These are phyloP conservation scores for Crocuta crocuta DNA, from an alignment of 2,113 vertebrate species.

Conservation along the genomic window DNA sequence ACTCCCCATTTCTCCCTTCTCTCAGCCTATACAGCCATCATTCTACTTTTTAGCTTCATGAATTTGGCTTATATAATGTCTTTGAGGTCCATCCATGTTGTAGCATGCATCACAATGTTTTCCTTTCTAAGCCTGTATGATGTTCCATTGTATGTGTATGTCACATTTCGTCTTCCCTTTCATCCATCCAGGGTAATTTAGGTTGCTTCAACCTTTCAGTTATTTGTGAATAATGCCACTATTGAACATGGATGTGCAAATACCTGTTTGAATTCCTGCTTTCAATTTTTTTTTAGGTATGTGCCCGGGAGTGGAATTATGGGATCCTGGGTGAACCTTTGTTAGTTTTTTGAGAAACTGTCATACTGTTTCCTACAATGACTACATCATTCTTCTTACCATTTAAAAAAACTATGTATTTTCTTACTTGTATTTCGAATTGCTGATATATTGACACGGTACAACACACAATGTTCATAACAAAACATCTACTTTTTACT, in stretches of 20 bases:
- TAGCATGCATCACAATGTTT: background rate
- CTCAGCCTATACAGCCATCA: background rate
- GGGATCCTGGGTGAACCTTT: background rate
- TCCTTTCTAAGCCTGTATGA: background rate
- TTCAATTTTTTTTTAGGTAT: background rate
- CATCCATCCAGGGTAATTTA: background rate
- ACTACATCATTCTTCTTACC: background rate
- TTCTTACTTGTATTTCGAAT: background rate
- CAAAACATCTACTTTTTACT: background rate
- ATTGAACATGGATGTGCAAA: rapidly evolving
- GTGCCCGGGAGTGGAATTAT: background rate
- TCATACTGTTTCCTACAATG: background rate
- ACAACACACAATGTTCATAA: background rate
- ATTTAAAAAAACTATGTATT: background rate
- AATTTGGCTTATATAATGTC: background rate
- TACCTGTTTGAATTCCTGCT: background rate
- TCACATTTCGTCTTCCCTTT: background rate
- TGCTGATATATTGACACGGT: background rate
- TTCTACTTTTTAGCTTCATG: background rate
- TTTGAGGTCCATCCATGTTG: background rate
- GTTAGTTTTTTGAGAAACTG: background rate
- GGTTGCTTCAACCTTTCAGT: background rate
- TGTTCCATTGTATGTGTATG: no score
- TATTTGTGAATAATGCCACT: background rate
- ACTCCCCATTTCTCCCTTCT: background rate